Conservation (phyloP, 1,140 invertebrate species). For the Drosophila seguyi region DNA sequence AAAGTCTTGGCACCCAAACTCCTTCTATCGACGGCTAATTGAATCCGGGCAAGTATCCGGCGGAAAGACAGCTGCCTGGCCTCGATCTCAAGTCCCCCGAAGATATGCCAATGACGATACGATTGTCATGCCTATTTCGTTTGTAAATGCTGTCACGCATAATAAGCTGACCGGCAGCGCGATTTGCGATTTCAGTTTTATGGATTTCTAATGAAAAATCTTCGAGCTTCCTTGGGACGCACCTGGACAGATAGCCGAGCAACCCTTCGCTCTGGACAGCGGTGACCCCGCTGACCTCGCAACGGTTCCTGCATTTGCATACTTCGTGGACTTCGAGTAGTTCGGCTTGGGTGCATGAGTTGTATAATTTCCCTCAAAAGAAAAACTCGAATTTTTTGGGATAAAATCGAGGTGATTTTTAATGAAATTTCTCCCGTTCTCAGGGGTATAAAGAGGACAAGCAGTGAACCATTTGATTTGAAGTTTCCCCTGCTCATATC, state of each 20-base stretch:
- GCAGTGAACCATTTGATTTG: constrained; percentile 73
- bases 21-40: constrained; percentile 59
- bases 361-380: constrained; percentile 44
- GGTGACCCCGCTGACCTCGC: constrained; percentile 76
- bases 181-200: constrained; percentile 77
- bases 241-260: constrained; percentile 72
- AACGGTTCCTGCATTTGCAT: constrained; percentile 69
- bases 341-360: constrained; percentile 45
- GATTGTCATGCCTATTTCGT: constrained; percentile 59
- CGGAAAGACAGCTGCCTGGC: constrained; percentile 53
- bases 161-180: constrained; percentile 51
- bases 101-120: constrained; percentile 55
- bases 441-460: constrained; percentile 29
- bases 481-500: constrained; percentile 9
- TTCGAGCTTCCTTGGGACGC: constrained; percentile 53
- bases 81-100: constrained; percentile 27
- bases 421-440: constrained; percentile 54
- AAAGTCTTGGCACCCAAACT: constrained; percentile 10
- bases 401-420: constrained; percentile 55
- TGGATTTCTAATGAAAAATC: constrained; percentile 81
- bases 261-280: constrained; percentile 72
- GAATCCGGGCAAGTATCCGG: constrained; percentile 71
- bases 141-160: constrained; percentile 73
- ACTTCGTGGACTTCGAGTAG: constrained; percentile 42
- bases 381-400: constrained; percentile 68